phyloP scores from a whole-genome alignment of 1,140 invertebrate genomes.

The Hestina assimilis region DNA sequence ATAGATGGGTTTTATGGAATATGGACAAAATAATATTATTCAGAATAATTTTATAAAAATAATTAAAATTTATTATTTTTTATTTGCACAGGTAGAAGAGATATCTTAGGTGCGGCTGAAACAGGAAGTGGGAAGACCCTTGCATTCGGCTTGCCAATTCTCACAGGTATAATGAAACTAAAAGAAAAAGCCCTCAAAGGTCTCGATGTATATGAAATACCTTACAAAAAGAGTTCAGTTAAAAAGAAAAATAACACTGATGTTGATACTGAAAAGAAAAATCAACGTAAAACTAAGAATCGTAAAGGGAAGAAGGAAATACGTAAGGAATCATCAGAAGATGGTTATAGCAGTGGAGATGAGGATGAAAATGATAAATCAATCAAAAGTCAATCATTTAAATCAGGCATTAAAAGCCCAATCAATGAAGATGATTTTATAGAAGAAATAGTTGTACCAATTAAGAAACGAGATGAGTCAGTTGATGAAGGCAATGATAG shows the following conservation, averaged over 20 bases:
- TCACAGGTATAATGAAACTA: conserved; percentile 89
- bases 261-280: conserved; percentile 48
- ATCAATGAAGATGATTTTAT: conserved; percentile 39
- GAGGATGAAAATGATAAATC: conserved; percentile 33
- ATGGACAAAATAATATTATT: background rate
- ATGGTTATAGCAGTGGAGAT: conserved; percentile 62
- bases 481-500: conserved; percentile 43
- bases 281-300: conserved; percentile 45
- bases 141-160: conserved; percentile 96
- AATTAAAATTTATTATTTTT: background rate
- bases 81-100: conserved; percentile 80
- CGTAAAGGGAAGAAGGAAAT: conserved; percentile 33
- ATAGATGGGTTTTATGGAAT: no score
- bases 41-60: background rate
- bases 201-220: conserved; percentile 62
- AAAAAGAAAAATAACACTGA: conserved; percentile 41
- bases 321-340: conserved; percentile 57
- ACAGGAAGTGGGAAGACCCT: conserved; percentile 99
- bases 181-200: conserved; percentile 76
- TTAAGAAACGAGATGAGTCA: conserved; percentile 43
- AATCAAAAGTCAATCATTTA: conserved; percentile 17
- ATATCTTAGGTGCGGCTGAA: conserved; percentile 97
- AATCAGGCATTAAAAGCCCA: conserved; percentile 32
- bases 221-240: conserved; percentile 61
- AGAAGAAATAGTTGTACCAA: conserved; percentile 56